Conservation (phyloP, 1,140 invertebrate genomes). For the Agraylea sexmaculata region DNA sequence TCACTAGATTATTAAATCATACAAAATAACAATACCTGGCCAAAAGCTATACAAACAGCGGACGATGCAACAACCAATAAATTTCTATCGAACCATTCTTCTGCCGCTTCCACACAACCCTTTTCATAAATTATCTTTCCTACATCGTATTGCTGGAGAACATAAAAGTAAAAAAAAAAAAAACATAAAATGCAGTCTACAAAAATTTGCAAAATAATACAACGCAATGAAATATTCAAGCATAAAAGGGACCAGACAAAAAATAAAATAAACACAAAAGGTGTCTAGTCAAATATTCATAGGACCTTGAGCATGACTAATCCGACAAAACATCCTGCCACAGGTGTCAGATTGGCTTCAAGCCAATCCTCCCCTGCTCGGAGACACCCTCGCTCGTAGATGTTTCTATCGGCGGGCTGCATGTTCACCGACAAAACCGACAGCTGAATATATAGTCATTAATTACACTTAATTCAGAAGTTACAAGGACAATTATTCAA, state of each 20-base stretch:
- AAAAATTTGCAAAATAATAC: neutral
- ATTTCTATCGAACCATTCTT: slow-evolving; percentile 91
- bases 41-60: slow-evolving; percentile 72
- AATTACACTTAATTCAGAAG: too few species aligned
- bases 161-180: slow-evolving; percentile 32
- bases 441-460: too few species aligned
- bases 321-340: slow-evolving; percentile 70
- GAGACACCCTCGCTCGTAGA: slow-evolving; percentile 89
- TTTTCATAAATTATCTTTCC: slow-evolving; percentile 82
- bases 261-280: slow-evolving; percentile 1
- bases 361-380: slow-evolving; percentile 89
- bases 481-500: neutral
- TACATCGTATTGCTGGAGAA: slow-evolving; percentile 55
- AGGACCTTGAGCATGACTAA: slow-evolving; percentile 75
- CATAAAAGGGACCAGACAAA: neutral
- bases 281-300: slow-evolving; percentile 7
- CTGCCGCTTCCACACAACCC: slow-evolving; percentile 83
- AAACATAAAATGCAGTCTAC: slow-evolving; percentile 19
- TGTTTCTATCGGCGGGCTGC: slow-evolving; percentile 71
- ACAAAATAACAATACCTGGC: slow-evolving; percentile 63
- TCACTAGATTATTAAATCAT: too few species aligned
- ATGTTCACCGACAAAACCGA: too few species aligned
- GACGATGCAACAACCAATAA: slow-evolving; percentile 80
- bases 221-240: neutral
- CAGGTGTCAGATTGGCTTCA: slow-evolving; percentile 78